These are phyloP conservation scores for Belgica antarctica DNA, from an alignment of 2,888 invertebrate species.

Conservation along the genomic window DNA sequence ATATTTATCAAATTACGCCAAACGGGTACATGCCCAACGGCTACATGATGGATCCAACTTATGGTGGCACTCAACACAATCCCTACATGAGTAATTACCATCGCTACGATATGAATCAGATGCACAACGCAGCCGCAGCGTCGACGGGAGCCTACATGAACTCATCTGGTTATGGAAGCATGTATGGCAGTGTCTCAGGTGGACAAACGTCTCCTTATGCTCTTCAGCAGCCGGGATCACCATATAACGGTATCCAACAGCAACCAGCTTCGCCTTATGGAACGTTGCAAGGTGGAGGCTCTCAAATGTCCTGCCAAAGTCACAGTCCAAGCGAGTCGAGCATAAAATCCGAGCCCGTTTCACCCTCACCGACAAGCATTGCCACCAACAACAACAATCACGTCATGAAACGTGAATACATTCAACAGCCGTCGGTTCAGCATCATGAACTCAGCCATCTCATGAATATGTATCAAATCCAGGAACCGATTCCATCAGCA, in stretches of 20 bases:
- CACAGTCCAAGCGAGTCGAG: constrained; percentile 85
- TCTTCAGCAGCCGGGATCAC: constrained; percentile 67
- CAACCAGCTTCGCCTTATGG: constrained; percentile 63
- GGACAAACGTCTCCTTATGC: constrained; percentile 75
- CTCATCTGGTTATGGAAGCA: constrained; percentile 66
- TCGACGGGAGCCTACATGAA: constrained; percentile 68
- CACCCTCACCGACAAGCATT: constrained; percentile 64
- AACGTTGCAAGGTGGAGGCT: constrained; percentile 64
- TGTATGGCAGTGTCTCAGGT: constrained; percentile 69
- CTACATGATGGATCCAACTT: constrained; percentile 83
- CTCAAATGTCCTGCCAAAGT: constrained; percentile 65
- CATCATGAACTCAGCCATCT: constrained; percentile 60
- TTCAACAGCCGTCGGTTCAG: constrained; percentile 56
- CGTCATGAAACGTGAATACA: constrained; percentile 71
- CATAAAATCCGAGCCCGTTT: constrained; percentile 85
- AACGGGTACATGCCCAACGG: constrained; percentile 98
- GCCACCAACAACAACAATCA: constrained; percentile 61
- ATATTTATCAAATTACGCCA: constrained; percentile 82
- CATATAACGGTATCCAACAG: constrained; percentile 56
- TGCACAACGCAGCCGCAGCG: constrained; percentile 59
- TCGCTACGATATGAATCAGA: constrained; percentile 85
- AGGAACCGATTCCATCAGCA: constrained; percentile 61
- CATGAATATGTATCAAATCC: constrained; percentile 68
- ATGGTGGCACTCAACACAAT: constrained; percentile 68
- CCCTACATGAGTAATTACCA: constrained; percentile 71